phyloP scores from a whole-genome alignment of 2,113 vertebrate species.

The Corythaeola cristata region DNA sequence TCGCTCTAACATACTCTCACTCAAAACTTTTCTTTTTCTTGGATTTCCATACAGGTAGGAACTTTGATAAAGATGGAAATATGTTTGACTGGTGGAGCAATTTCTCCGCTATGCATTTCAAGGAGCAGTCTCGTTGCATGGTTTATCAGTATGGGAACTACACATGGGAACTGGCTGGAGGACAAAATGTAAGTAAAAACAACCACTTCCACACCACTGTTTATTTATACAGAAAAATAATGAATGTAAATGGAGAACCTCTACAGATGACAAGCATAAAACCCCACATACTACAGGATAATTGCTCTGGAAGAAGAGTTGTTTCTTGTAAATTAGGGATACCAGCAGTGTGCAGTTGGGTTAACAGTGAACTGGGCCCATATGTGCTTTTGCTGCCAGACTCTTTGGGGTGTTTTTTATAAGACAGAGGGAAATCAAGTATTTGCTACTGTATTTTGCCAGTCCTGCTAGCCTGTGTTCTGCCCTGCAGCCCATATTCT shows the following conservation, averaged over 20 bases:
- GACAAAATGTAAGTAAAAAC: slow-evolving; percentile 81
- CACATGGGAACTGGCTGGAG: slow-evolving; percentile 89
- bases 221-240: too few relatives aligned
- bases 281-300: accelerated
- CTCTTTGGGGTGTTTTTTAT: background rate
- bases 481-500: background rate
- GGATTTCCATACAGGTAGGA: slow-evolving; percentile 80
- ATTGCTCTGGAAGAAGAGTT: background rate
- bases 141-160: slow-evolving; percentile 90
- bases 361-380: too few relatives aligned
- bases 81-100: slow-evolving; percentile 99
- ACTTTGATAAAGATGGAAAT: slow-evolving; percentile 95
- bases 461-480: background rate
- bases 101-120: slow-evolving; percentile 89
- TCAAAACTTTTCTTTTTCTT: background rate
- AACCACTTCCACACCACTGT: background rate
- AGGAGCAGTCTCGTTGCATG: slow-evolving; percentile 91
- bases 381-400: too few relatives aligned
- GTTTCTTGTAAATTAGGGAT: background rate
- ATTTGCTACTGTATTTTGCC: background rate
- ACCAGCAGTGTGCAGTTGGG: background rate
- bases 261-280: background rate
- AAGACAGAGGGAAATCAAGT: background rate
- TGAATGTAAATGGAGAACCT: background rate
- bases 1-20: background rate